Base-by-base conservation (phyloP, 2,888 invertebrate genomes). In the Cylindroiulus punctatus region DNA sequence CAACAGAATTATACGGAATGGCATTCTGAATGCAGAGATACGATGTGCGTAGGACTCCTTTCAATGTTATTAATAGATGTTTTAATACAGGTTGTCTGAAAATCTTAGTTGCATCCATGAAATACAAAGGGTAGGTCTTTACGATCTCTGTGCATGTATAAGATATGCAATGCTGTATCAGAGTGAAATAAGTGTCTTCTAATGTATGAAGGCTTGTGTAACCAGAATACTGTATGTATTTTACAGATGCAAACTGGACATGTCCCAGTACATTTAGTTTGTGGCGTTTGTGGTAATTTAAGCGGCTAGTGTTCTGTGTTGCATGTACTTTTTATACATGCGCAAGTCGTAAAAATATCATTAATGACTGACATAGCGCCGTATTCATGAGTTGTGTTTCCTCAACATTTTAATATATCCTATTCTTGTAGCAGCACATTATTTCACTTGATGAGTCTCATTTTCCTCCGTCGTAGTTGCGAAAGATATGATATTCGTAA, bases 381-480 rank as follows among this genome's bases (percentile, higher is more conserved):
- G 22, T 76, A 76, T 26, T 76, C 76, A 76, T 76, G 76, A 76
- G 30, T 76, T 76, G 76, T 65, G 76, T 30, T 76, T 76, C 76
- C 76, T 76, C 76, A 76, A 30, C 30, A 76, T 30, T 76, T 76
- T 76, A 76, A 76, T 76, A 76, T 76, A 30, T 76, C 76, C 76
- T 76, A 22, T 76, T 76, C 76, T 22, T 76, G 76, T 76, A 26
- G 76, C 76, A 22, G 30, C 76, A 30, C 26, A 76, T 76, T 76
- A 76, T 76, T 76, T 76, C 76, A 76, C 76, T 12, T 76, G 76
- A 76, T 76, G 76, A 76, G 76, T 26, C 76, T 76, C 76, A 76
- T 76, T 76, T 76, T 26, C 12, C 76, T 30, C 17, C 76, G 76
- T 76, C 76, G 12, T 22, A 30, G 30, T 76, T 26, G 76, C 76